phyloP scores from a whole-genome alignment of 2,797 vertebrate species.

The Cossypha heuglini region DNA sequence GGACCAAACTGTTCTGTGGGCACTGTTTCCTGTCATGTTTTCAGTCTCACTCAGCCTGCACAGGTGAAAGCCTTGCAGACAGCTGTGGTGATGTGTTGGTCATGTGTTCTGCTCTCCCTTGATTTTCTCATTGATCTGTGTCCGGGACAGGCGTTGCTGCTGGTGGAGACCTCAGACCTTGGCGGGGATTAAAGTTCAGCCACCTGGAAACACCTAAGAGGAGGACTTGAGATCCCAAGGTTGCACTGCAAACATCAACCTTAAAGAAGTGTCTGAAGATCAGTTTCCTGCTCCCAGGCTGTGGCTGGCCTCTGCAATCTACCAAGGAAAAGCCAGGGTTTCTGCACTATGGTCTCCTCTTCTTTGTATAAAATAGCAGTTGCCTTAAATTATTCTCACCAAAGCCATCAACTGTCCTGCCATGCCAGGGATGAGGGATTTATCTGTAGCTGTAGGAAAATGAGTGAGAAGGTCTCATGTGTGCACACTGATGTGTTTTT shows the following conservation, averaged over 20 bases:
- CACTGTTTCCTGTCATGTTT: not conserved
- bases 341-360: conserved; percentile 27
- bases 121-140: not conserved
- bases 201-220: conserved; percentile 51
- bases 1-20: not conserved
- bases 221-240: conserved; percentile 34
- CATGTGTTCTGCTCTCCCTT: not conserved
- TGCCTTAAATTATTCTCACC: conserved; percentile 67
- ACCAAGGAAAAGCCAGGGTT: conserved; percentile 50
- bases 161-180: conserved; percentile 52
- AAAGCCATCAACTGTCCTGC: conserved; percentile 51
- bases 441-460: conserved; percentile 32
- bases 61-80: not conserved
- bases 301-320: conserved; percentile 41
- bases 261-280: conserved; percentile 18
- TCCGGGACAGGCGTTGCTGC: conserved; percentile 45
- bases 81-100: rapidly evolving
- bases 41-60: not conserved
- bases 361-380: conserved; percentile 57
- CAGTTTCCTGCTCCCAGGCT: conserved; percentile 41
- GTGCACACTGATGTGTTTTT: conserved; percentile 3
- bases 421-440: conserved; percentile 41
- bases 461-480: not conserved
- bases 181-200: conserved; percentile 37
- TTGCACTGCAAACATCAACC: conserved; percentile 23